A percentile compares a stretch with the other conserved stretches of the same genome.
phyloP scores from a whole-genome alignment of 1,140 invertebrate species.

The Dinothrombium tinctorium region DNA sequence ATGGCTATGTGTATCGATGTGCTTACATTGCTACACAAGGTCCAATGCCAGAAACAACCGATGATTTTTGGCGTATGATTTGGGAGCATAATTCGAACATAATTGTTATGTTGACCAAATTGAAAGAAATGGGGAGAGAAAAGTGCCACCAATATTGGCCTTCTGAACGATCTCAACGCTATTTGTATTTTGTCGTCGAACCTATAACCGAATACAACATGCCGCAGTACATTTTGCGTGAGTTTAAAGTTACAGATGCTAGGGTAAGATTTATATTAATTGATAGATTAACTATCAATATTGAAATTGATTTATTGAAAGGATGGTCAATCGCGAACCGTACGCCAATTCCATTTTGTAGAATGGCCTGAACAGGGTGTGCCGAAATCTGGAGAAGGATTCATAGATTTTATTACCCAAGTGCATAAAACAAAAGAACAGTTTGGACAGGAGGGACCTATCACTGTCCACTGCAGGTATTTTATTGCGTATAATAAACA shows the following conservation, averaged over 20 bases:
- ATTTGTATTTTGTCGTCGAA: slow-evolving; percentile 92
- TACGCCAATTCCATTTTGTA: slow-evolving; percentile 95
- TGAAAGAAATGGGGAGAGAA: slow-evolving; percentile 91
- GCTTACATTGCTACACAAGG: slow-evolving; percentile 98
- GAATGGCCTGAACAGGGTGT: slow-evolving; percentile 94
- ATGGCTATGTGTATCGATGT: slow-evolving; percentile 52
- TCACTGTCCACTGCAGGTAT: slow-evolving; percentile 91
- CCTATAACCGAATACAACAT: slow-evolving; percentile 98
- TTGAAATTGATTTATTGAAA: slow-evolving; percentile 21
- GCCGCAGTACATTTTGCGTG: slow-evolving; percentile 91
- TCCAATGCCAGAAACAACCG: slow-evolving; percentile 76
- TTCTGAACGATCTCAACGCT: slow-evolving; percentile 64
- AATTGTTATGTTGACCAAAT: slow-evolving; percentile 92
- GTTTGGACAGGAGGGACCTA: slow-evolving; percentile 96
- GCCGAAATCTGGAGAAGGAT: slow-evolving; percentile 88
- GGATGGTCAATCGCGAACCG: slow-evolving; percentile 80
- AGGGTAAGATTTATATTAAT: slow-evolving; percentile 20
- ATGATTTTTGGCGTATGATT: slow-evolving; percentile 99
- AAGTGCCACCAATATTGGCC: slow-evolving; percentile 99
- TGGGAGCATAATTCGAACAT: slow-evolving; percentile 99
- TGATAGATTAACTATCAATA: not conserved
- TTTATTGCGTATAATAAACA: slow-evolving; percentile 8
- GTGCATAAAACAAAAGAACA: slow-evolving; percentile 99
- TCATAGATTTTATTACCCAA: slow-evolving; percentile 94
- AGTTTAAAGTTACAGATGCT: slow-evolving; percentile 69